Evolutionary conservation across 2,888 invertebrate species (phyloP).

Genomic region (Ochropacha duplaris): DNA sequence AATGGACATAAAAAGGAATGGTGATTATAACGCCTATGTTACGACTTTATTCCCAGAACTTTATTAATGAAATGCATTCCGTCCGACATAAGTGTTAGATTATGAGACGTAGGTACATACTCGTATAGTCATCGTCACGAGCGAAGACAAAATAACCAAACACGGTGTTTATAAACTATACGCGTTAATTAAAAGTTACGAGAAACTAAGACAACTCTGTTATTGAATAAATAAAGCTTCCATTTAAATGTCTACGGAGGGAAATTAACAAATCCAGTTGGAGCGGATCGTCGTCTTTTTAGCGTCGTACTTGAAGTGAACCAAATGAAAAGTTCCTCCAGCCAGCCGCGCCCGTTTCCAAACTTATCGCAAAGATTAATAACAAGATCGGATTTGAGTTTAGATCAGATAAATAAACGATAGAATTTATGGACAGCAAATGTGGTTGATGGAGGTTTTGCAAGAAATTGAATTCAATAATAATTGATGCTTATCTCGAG

Average conservation of each 20-base stretch:
- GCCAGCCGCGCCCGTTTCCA: constrained; percentile 20
- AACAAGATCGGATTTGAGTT: constrained; percentile 25
- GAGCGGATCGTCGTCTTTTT: constrained; percentile 34
- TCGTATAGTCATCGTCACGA: neutral
- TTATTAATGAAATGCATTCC: constrained; percentile 25
- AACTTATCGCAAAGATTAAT: constrained; percentile 55
- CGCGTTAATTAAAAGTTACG: constrained; percentile 58
- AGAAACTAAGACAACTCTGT: constrained; percentile 50
- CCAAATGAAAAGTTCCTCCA: constrained; percentile 28
- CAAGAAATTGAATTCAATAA: neutral
- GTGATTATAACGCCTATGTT: constrained; percentile 6
- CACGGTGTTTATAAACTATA: constrained; percentile 19
- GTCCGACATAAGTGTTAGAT: constrained; percentile 9
- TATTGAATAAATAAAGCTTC: constrained; percentile 60
- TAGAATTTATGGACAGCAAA: neutral
- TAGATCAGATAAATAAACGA: constrained; percentile 17
- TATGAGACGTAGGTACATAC: neutral
- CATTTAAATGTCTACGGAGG: constrained; percentile 38
- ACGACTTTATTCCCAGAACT: constrained; percentile 20
- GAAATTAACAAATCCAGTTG: constrained; percentile 38
- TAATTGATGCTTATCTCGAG: too few species aligned
- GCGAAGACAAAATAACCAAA: constrained; percentile 10
- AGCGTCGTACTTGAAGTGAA: constrained; percentile 16
- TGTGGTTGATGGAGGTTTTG: neutral
- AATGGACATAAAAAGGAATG: neutral